Conservation (phyloP, 2,113 vertebrate genomes). For the Grallaria varia region DNA sequence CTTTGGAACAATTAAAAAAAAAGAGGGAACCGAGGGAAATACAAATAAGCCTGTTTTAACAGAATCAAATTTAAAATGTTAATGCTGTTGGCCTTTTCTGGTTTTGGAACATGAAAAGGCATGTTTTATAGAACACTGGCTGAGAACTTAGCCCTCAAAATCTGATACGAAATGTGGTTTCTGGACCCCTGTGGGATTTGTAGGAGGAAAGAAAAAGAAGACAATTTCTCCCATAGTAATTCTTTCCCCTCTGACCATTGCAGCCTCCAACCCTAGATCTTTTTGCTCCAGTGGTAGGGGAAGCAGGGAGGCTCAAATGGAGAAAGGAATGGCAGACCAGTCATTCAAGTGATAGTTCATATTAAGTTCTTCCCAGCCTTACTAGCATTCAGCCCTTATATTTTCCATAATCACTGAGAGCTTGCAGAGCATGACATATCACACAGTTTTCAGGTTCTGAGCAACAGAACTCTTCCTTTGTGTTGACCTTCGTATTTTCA, state of each 20-base stretch:
- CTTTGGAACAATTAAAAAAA: neutral
- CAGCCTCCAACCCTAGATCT: neutral
- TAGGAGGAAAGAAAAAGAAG: neutral
- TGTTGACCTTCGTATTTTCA: neutral
- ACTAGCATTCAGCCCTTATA: neutral
- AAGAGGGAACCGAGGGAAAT: neutral
- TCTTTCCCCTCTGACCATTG: neutral
- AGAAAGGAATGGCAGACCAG: neutral
- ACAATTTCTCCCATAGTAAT: neutral
- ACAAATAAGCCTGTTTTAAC: neutral
- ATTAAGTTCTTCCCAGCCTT: neutral
- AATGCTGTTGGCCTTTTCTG: neutral
- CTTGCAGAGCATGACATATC: neutral
- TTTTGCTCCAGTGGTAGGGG: neutral
- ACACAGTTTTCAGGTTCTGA: neutral
- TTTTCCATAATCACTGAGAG: neutral
- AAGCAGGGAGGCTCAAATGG: neutral
- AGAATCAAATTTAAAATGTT: neutral
- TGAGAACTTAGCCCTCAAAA: neutral
- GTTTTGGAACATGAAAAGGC: neutral
- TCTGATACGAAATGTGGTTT: conserved; percentile 10
- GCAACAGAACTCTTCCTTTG: neutral
- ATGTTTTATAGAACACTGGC: neutral
- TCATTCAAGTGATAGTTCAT: neutral
- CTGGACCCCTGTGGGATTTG: neutral